These are phyloP conservation scores for Sebastes steindachneri DNA, from an alignment of 2,797 vertebrate genomes.

Conservation along the genomic window DNA sequence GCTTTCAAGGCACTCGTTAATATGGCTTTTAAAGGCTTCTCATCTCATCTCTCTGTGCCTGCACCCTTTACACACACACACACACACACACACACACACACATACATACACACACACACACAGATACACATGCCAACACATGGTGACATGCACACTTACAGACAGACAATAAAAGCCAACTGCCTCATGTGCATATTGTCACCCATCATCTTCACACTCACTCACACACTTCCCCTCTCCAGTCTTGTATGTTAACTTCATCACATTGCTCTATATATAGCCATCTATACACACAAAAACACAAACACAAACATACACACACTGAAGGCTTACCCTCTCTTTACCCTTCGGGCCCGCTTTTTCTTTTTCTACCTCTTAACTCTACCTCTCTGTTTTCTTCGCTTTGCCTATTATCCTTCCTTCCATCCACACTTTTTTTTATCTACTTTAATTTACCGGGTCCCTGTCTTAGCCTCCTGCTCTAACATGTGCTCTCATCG, in stretches of 20 bases:
- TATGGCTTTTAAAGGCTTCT: constrained; percentile 70
- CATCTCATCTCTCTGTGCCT: constrained; percentile 25
- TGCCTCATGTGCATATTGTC: constrained; percentile 31
- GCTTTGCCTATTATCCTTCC: not conserved
- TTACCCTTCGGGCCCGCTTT: constrained; percentile 15
- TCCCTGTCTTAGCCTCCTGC: not conserved
- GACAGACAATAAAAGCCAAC: constrained; percentile 16
- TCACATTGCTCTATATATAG: constrained; percentile 51
- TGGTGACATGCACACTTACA: not conserved
- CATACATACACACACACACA: constrained; percentile 11
- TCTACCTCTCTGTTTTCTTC: not conserved
- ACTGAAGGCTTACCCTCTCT: constrained; percentile 24
- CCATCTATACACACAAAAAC: not conserved
- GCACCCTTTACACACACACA: constrained; percentile 11
- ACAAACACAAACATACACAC: not conserved
- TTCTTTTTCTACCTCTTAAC: constrained; percentile 10
- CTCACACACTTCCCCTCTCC: constrained; percentile 8
- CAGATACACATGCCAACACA: not conserved
- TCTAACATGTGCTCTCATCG: not conserved
- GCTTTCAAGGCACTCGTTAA: constrained; percentile 72
- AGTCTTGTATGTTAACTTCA: constrained; percentile 29
- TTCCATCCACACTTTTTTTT: not conserved
- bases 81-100: constrained; percentile 6
- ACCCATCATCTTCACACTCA: constrained; percentile 18
- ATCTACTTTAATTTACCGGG: constrained; percentile 5